Evolutionary conservation across 2,113 vertebrate genomes (phyloP).

Genomic region (Etheostoma spectabile): DNA sequence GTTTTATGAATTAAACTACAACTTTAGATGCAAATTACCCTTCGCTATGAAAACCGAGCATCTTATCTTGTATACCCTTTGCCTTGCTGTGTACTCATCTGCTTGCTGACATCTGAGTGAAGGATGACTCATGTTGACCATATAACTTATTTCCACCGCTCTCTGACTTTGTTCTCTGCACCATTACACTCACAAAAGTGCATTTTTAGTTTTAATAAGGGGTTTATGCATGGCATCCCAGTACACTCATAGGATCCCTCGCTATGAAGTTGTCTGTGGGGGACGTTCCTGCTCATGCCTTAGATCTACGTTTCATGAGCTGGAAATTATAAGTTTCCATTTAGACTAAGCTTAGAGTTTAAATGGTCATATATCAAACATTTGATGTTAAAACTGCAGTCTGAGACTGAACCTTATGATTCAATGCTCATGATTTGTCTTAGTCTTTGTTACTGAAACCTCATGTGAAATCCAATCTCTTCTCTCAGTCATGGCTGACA

Average conservation of each 20-base stretch:
- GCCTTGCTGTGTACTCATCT: slow-evolving; percentile 7
- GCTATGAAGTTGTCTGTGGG: slow-evolving; percentile 28
- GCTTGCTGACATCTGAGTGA: slow-evolving; percentile 35
- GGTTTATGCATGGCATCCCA: slow-evolving; percentile 9
- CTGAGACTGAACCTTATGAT: slow-evolving; percentile 6
- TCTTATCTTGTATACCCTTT: slow-evolving; percentile 21
- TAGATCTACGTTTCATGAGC: slow-evolving; percentile 38
- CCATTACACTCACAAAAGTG: slow-evolving; percentile 43
- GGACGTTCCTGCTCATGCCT: slow-evolving; percentile 17
- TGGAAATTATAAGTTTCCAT: slow-evolving; percentile 46
- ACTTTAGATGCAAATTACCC: not conserved
- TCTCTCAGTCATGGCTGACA: slow-evolving; percentile 9
- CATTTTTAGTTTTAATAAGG: slow-evolving; percentile 64
- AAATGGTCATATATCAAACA: slow-evolving; percentile 10
- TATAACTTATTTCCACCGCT: slow-evolving; percentile 40
- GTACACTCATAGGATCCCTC: slow-evolving; percentile 11
- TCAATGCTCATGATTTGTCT: slow-evolving; percentile 1
- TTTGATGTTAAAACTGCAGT: slow-evolving; percentile 12
- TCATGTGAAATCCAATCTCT: slow-evolving; percentile 9
- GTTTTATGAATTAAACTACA: not conserved
- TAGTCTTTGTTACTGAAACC: not conserved
- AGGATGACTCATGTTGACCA: slow-evolving; percentile 52
- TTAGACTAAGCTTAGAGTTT: slow-evolving; percentile 2
- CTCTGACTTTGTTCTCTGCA: slow-evolving; percentile 43
- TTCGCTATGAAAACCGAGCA: slow-evolving; percentile 19